Base-by-base conservation (phyloP, 2,888 invertebrate species). In the Cryptosula pallasiana region DNA sequence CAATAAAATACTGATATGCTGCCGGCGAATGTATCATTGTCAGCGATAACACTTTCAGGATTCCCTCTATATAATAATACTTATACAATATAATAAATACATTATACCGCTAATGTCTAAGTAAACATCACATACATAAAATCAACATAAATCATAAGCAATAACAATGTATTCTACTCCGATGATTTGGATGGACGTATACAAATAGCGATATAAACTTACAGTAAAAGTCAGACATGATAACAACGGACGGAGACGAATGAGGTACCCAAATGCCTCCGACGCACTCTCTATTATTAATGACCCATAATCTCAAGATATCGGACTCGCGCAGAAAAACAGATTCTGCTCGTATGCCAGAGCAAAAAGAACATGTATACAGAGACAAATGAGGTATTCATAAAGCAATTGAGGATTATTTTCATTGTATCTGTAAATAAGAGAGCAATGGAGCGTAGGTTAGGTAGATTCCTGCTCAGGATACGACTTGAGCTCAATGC, bases 221-320 rank as follows among this genome's bases (percentile, higher is more conserved):
- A 63, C 63, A 63, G 32, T 63, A 63, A 13, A 63, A 63, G 9
- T 63, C 63, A 29, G 63, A 63, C 63, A 63, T 63, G 63, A 16
- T 27, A 32, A 63, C 45, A 13, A 20, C 45, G n/a, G n/a, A n/a
- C n/a, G 20, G 20, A 45, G 20, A 45, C 45, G 45, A 45, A 13
- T 45, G 45, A 45, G 9, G 20, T 45, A 20, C 20, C 5, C 45
- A 45, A 45, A 45, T 45, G 45, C 45, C 5, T 45, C 45, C 20
- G 45, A 45, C 20, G n/a, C n/a, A 13, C 45, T 45, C 45, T 20
- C 45, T 13, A 45, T 20, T 20, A 45, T 20, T 5, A 45, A 45
- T 45, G 45, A 45, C 20, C 45, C 9, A 5, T 13, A 13, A 45
- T 45, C 45, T 5, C 45, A 20, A 45, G 45, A 45, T 20, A 20